Evolutionary conservation across 2,113 vertebrate species (phyloP).

Genomic region (Nothobranchius furzeri): DNA sequence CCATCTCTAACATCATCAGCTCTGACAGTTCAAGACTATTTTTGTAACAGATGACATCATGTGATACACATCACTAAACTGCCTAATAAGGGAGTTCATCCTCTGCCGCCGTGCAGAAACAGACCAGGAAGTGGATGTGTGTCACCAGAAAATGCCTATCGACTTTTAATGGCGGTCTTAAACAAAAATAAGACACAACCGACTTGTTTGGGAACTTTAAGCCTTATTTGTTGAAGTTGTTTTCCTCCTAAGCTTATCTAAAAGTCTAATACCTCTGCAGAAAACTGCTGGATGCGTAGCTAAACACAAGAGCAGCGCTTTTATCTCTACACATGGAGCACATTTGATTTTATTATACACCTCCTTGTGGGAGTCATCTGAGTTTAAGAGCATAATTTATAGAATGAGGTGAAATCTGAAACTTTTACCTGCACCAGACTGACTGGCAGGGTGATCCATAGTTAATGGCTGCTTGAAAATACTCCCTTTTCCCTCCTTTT

Average conservation of each 20-base stretch:
- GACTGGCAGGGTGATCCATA: neutral
- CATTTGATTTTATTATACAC: neutral
- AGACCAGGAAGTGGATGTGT: neutral
- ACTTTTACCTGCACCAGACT: neutral
- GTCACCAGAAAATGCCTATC: neutral
- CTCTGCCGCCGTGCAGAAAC: slow-evolving; percentile 18
- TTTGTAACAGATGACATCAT: slow-evolving; percentile 57
- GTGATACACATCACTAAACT: slow-evolving; percentile 51
- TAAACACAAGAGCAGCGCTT: neutral
- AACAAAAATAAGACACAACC: neutral
- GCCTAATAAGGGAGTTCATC: slow-evolving; percentile 16
- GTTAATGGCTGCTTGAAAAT: neutral
- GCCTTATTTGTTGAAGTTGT: neutral
- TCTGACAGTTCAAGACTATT: slow-evolving; percentile 61
- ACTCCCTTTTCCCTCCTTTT: neutral
- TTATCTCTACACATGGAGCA: neutral
- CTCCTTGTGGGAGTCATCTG: neutral
- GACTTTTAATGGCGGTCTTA: neutral
- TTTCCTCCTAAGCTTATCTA: neutral
- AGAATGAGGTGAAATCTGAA: neutral
- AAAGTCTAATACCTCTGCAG: neutral
- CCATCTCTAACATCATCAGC: slow-evolving; percentile 53
- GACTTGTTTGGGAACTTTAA: neutral
- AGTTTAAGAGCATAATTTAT: neutral
- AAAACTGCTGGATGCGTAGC: neutral